Percentiles rank a stretch among this genome's conserved stretches.
phyloP scores from a whole-genome alignment of 2,888 invertebrate genomes.

The Tetragonisca angustula region DNA sequence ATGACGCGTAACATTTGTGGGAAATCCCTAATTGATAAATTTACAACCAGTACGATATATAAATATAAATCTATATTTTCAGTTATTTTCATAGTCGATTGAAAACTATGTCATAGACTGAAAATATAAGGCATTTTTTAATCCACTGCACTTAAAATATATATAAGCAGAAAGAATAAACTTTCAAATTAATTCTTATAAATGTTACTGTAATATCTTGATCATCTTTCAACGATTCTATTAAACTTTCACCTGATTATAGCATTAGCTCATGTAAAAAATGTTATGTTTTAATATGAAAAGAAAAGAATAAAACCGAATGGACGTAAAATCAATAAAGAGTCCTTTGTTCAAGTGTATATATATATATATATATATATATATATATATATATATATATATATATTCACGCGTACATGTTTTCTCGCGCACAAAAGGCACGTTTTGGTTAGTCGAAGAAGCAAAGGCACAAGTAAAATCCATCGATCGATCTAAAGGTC shows the following conservation, averaged over 20 bases:
- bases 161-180: not conserved
- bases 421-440: slow-evolving; percentile 53
- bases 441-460: slow-evolving; percentile 48
- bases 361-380: slow-evolving; percentile 25
- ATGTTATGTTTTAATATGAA: slow-evolving; percentile 31
- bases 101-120: no score
- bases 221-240: not conserved
- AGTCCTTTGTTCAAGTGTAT: slow-evolving; percentile 38
- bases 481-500: slow-evolving; percentile 64
- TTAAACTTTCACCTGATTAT: slow-evolving; percentile 23
- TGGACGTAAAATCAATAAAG: slow-evolving; percentile 58
- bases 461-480: slow-evolving; percentile 46
- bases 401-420: slow-evolving; percentile 30
- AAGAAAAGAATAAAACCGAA: slow-evolving; percentile 44
- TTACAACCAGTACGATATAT: no score
- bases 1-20: no score
- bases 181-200: not conserved
- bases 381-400: slow-evolving; percentile 20
- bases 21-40: no score
- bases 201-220: not conserved
- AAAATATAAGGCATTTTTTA: no score
- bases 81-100: no score
- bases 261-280: slow-evolving; percentile 12
- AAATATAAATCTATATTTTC: no score
- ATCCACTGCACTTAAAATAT: not conserved